These are phyloP conservation scores for Heliconius himera DNA, from an alignment of 1,140 invertebrate species.

Conservation along the genomic window DNA sequence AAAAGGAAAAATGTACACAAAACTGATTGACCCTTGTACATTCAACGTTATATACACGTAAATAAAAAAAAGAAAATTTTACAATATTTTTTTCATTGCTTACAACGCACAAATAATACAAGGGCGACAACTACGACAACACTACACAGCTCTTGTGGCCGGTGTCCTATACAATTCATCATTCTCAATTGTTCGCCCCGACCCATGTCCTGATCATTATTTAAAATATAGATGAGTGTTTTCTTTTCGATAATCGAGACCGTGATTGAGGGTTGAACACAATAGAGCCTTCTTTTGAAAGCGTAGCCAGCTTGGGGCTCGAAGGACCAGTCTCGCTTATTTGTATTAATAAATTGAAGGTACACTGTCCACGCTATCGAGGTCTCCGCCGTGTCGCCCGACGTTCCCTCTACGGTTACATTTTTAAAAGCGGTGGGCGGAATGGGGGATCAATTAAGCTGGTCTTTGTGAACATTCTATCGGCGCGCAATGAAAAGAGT, in stretches of 20 bases:
- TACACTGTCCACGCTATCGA: constrained; percentile 70
- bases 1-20: constrained; percentile 12
- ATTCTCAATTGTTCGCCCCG: constrained; percentile 64
- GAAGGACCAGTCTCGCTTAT: constrained; percentile 67
- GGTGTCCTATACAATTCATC: constrained; percentile 66
- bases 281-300: constrained; percentile 68
- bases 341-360: constrained; percentile 81
- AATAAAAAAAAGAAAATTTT: neutral
- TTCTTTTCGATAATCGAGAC: constrained; percentile 81
- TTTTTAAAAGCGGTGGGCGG: constrained; percentile 64
- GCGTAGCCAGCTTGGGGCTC: constrained; percentile 61
- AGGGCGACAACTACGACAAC: constrained; percentile 51
- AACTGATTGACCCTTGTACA: constrained; percentile 39
- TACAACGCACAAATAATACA: constrained; percentile 39
- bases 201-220: constrained; percentile 73
- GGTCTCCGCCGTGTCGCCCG: constrained; percentile 46
- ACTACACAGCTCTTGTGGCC: constrained; percentile 62
- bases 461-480: constrained; percentile 79
- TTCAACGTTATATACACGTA: constrained; percentile 2
- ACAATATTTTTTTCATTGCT: constrained; percentile 21
- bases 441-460: constrained; percentile 74
- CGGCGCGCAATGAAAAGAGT: constrained; percentile 80
- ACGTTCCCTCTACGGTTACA: constrained; percentile 49
- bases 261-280: constrained; percentile 74
- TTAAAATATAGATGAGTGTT: constrained; percentile 81